These are phyloP conservation scores for Parotia lawesii DNA, from an alignment of 2,113 vertebrate species.

Conservation along the genomic window DNA sequence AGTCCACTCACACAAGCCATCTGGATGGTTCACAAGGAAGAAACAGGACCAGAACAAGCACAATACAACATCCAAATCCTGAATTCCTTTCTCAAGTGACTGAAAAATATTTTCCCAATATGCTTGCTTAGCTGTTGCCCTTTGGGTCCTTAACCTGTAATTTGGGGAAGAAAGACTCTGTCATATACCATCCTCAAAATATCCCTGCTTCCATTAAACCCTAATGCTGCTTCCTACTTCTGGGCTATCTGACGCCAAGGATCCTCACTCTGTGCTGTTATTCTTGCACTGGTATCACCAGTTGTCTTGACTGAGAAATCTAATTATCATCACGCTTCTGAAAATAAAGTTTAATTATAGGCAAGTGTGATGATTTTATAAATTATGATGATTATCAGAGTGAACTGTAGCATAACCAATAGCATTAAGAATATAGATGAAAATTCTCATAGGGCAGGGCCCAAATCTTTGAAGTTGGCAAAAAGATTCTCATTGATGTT, in stretches of 20 bases:
- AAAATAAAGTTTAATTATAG: slow-evolving; percentile 57
- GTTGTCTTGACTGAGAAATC: slow-evolving; percentile 35
- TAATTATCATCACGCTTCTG: slow-evolving; percentile 41
- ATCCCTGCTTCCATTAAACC: neutral
- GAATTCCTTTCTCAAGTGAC: neutral
- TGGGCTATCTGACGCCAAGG: neutral
- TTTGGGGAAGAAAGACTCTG: neutral
- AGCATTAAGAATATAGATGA: neutral
- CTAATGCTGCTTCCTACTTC: neutral
- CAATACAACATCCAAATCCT: neutral
- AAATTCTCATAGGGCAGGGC: neutral
- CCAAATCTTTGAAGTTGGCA: neutral
- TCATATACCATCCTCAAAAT: neutral
- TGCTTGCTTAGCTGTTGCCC: neutral
- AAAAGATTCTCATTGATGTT: neutral
- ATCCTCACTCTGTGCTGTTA: neutral
- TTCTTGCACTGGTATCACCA: neutral
- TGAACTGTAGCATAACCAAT: slow-evolving; percentile 36
- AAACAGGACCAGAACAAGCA: neutral
- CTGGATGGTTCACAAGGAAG: neutral
- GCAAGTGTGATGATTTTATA: slow-evolving; percentile 35
- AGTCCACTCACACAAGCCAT: neutral
- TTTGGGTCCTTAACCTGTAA: neutral
- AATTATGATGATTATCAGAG: slow-evolving; percentile 29
- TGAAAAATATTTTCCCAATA: neutral